Evolutionary conservation across 2,888 invertebrate genomes (phyloP), one percentile per base, ranked within the genome.

Genomic region (Ethmia dodecea): DNA sequence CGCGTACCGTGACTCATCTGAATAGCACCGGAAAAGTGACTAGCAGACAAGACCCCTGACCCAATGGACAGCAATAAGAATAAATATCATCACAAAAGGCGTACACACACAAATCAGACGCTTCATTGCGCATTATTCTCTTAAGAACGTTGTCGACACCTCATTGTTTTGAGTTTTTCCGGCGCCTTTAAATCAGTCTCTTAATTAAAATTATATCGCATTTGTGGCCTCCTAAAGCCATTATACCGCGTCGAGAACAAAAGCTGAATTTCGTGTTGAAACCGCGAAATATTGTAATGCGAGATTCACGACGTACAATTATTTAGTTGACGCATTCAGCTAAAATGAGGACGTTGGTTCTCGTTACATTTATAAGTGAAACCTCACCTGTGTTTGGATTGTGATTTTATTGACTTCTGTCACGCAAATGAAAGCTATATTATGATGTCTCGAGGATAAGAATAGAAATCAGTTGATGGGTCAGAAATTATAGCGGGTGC

Each of bases 81-180:
- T 43, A 40, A 40, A 50, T 47, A 49, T 47, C 31, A 8, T 14
- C 14, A 8, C 5, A 10, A 14, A 6, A 14, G 55, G 53, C 47
- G 52, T 53, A 60, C 49, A 51, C 57, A 54, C 60, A 71, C 69
- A 72, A 69, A 73, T 77, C 70, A 73, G 60, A 52, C 59, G 55
- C 59, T 73, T 75, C 60, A 80, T 72, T 77, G 73, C 73, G 45
- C 70, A 64, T 78, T 73, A 78, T 76, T 72, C 72, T 70, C 68
- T 60, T 60, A 51, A 56, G 49, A 56, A 70, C 62, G 71, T 69
- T 63, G 73, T 69, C 63, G 69, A 63, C 74, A 71, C 68, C 60
- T 78, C 77, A 80, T 83, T 83, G 79, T 83, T 77, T 76, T 74
- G 69, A 71, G 65, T 75, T 77, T 81, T 81, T 80, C 70, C 65